Evolutionary conservation across 2,888 invertebrate genomes (phyloP).

Genomic region (Ormyrus labotus): DNA sequence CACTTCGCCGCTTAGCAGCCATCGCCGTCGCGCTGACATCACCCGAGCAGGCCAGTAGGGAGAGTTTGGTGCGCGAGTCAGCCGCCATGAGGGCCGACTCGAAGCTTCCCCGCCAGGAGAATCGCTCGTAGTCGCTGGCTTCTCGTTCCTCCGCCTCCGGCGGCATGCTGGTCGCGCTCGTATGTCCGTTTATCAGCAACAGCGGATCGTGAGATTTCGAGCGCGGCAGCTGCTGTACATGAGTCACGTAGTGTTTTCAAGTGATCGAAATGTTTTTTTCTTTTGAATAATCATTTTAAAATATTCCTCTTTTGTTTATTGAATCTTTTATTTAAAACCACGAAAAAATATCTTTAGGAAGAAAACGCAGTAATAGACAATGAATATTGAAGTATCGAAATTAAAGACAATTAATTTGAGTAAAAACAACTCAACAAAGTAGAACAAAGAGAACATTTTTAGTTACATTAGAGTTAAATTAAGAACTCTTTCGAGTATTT

Average conservation of each 20-base stretch:
- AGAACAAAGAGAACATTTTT: too few relatives aligned
- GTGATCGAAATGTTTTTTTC: slow-evolving; percentile 54
- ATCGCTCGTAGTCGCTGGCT: slow-evolving; percentile 91
- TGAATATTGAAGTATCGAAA: background rate
- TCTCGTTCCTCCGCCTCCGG: slow-evolving; percentile 73
- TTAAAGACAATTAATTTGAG: background rate
- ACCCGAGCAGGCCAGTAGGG: slow-evolving; percentile 80
- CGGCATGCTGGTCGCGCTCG: slow-evolving; percentile 59
- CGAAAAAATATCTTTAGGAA: background rate
- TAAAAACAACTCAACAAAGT: too few relatives aligned
- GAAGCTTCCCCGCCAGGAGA: slow-evolving; percentile 94
- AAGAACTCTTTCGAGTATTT: too few relatives aligned
- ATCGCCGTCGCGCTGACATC: slow-evolving; percentile 80
- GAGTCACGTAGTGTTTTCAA: too few relatives aligned
- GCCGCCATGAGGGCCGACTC: slow-evolving; percentile 93
- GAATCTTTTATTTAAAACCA: too few relatives aligned
- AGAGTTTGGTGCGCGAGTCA: slow-evolving; percentile 88
- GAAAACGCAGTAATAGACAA: background rate
- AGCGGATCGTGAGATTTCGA: slow-evolving; percentile 90
- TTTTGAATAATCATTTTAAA: background rate
- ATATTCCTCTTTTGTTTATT: too few relatives aligned
- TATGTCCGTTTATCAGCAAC: slow-evolving; percentile 74
- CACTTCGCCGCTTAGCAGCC: slow-evolving; percentile 88
- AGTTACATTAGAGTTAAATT: too few relatives aligned
- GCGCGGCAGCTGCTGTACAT: slow-evolving; percentile 80